These are phyloP conservation scores for Rhinogobio ventralis DNA, from an alignment of 2,797 vertebrate genomes.

Conservation along the genomic window DNA sequence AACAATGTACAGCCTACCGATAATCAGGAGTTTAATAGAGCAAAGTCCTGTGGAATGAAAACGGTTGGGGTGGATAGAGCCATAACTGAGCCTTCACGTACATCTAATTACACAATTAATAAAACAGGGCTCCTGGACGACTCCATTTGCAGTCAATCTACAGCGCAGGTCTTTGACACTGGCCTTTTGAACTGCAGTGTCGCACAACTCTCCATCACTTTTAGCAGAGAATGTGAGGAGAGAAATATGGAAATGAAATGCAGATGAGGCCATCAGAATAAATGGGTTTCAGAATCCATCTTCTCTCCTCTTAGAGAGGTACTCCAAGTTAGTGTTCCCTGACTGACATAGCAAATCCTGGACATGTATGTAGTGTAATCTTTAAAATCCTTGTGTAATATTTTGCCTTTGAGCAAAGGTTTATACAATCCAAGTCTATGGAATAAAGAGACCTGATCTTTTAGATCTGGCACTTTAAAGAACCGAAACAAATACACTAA, in stretches of 20 bases:
- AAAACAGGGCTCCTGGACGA: not conserved
- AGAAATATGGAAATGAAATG: not conserved
- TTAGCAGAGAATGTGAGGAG: not conserved
- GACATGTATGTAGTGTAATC: not conserved
- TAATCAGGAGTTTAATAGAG: not conserved
- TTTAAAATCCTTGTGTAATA: not conserved
- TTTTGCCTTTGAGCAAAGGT: not conserved
- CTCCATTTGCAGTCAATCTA: slow-evolving; percentile 5
- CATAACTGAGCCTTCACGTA: slow-evolving; percentile 1
- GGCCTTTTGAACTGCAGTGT: not conserved
- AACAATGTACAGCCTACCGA: not conserved
- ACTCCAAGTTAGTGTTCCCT: not conserved
- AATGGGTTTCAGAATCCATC: not conserved
- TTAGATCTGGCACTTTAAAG: too few species aligned
- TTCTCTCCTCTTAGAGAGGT: too few species aligned
- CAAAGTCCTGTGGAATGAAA: not conserved
- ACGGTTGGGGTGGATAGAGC: not conserved
- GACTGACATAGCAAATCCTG: not conserved
- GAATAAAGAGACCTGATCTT: too few species aligned
- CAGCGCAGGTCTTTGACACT: slow-evolving; percentile 8
- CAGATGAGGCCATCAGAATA: not conserved
- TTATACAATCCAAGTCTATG: too few species aligned
- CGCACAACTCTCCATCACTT: slow-evolving; percentile 4
- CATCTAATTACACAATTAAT: slow-evolving; percentile 8
- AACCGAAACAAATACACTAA: too few species aligned